Conservation (phyloP, 2,888 invertebrate species). For the Ellobium chinense region DNA sequence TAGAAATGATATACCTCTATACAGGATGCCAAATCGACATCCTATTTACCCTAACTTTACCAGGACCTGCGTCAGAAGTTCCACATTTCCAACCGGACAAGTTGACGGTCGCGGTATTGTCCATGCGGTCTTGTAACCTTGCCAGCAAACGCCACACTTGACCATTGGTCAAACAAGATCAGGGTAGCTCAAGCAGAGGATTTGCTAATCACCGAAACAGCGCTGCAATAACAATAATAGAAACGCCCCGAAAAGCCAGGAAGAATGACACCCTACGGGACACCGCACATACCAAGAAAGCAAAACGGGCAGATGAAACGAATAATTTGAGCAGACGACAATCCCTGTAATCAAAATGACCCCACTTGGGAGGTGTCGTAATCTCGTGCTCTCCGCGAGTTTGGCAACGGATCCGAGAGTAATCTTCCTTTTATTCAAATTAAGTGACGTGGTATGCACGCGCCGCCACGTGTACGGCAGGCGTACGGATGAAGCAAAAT, state of each 20-base stretch:
- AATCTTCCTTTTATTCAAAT: constrained; percentile 28
- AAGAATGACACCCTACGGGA: constrained; percentile 1
- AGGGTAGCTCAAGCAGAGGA: background rate
- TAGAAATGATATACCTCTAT: too few species aligned
- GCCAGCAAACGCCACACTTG: background rate
- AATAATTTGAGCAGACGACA: background rate
- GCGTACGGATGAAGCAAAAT: background rate
- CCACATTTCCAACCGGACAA: too few species aligned
- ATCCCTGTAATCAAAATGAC: constrained; percentile 12
- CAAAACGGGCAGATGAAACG: background rate
- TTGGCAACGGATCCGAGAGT: background rate
- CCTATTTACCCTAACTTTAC: too few species aligned
- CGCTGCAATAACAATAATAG: constrained; percentile 28
- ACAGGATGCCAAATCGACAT: too few species aligned
- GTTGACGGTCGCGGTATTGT: too few species aligned
- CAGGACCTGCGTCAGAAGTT: too few species aligned
- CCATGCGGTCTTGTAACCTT: too few species aligned
- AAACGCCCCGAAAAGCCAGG: background rate
- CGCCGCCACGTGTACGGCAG: background rate
- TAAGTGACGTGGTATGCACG: constrained; percentile 8
- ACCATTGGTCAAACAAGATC: background rate
- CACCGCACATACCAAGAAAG: constrained; percentile 7
- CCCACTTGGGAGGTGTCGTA: background rate
- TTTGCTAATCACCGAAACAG: constrained; percentile 13
- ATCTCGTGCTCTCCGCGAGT: constrained; percentile 7